These are phyloP conservation scores for Capra hircus DNA, from an alignment of 2,113 vertebrate genomes.

Conservation along the genomic window DNA sequence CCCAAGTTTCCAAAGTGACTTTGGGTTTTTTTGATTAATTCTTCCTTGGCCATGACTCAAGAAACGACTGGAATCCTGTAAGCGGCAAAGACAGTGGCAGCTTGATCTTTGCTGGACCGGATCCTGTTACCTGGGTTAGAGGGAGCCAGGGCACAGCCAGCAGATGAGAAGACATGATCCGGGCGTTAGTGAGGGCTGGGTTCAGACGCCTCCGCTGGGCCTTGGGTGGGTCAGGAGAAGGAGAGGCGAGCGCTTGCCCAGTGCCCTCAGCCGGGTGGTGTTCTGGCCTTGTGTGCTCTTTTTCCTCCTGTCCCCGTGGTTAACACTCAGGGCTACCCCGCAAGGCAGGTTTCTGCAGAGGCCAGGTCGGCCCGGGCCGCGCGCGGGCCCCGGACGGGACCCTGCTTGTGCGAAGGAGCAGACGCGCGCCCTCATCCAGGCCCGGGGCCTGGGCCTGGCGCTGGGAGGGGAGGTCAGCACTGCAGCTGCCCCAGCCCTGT, in stretches of 20 bases:
- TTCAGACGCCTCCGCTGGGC: neutral
- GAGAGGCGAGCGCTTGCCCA: neutral
- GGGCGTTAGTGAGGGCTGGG: too few species aligned
- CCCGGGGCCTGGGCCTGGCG: neutral
- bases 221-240: neutral
- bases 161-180: neutral
- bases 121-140: neutral
- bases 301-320: neutral
- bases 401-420: neutral
- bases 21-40: neutral
- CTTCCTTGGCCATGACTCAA: neutral
- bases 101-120: neutral
- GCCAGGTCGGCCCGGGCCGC: rapidly evolving
- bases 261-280: neutral
- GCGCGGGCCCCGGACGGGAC: neutral
- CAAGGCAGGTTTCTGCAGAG: neutral
- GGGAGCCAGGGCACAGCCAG: rapidly evolving
- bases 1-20: neutral
- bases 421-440: neutral
- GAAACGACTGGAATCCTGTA: neutral
- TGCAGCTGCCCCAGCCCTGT: neutral
- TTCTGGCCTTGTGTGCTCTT: rapidly evolving
- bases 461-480: neutral
- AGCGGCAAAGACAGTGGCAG: neutral
- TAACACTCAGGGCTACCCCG: neutral